A percentile compares a stretch with the other conserved stretches of the same genome.
Evolutionary conservation across 2,113 vertebrate genomes (phyloP).

Genomic region (Sarotherodon lohbergeri): DNA sequence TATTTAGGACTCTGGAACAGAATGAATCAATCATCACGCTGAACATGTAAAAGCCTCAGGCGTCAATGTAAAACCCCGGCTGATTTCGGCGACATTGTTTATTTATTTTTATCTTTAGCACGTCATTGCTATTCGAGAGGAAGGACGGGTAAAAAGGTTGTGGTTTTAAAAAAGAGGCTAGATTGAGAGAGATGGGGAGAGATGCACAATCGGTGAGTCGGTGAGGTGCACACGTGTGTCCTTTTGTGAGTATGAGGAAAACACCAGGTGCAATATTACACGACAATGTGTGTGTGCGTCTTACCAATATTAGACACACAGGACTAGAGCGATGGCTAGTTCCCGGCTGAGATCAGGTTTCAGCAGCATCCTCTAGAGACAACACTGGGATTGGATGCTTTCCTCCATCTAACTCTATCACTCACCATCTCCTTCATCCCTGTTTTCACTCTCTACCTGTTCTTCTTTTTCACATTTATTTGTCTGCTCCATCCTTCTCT

Average conservation of each 20-base stretch:
- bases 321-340: not conserved
- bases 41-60: not conserved
- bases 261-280: slow-evolving; percentile 31
- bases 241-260: slow-evolving; percentile 7
- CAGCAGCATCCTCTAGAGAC: slow-evolving; percentile 44
- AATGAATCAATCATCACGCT: not conserved
- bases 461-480: not conserved
- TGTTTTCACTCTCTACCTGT: not conserved
- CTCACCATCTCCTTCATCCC: not conserved
- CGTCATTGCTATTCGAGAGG: not conserved
- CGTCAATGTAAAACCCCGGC: not conserved
- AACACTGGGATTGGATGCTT: not conserved
- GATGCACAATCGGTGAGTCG: not conserved
- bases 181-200: not conserved
- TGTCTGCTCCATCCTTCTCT: not conserved
- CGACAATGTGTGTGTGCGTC: not conserved
- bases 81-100: not conserved
- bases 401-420: not conserved
- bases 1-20: not conserved
- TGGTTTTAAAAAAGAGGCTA: not conserved
- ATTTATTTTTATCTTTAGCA: not conserved
- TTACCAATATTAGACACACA: slow-evolving; percentile 1
- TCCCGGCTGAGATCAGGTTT: slow-evolving; percentile 44
- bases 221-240: not conserved
- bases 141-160: not conserved